Evolutionary conservation across 2,888 invertebrate species (phyloP).

Genomic region (Hartigia nigra): DNA sequence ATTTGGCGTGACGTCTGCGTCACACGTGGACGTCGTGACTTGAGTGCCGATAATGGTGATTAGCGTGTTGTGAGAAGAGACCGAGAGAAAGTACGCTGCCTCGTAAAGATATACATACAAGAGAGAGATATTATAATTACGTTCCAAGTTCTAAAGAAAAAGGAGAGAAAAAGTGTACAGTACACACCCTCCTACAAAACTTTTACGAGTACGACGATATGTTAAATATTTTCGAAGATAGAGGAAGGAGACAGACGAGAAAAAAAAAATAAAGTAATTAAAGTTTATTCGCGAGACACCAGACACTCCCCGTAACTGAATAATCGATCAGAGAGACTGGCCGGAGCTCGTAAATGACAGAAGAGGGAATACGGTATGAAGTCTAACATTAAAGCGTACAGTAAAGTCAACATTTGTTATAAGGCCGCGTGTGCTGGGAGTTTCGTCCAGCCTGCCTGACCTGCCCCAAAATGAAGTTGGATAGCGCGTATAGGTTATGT

Average conservation of each 20-base stretch:
- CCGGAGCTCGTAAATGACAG: background rate
- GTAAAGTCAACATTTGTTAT: background rate
- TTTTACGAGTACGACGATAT: background rate
- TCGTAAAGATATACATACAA: background rate
- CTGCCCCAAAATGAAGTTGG: slow-evolving; percentile 37
- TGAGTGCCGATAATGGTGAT: background rate
- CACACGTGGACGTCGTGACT: background rate
- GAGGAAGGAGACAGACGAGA: background rate
- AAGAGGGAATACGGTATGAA: background rate
- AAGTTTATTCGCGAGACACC: background rate
- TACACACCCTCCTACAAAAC: too few species aligned
- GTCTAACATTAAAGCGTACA: background rate
- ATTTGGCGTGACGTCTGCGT: background rate
- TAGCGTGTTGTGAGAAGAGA: background rate
- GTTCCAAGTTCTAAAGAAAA: background rate
- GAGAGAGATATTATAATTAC: background rate
- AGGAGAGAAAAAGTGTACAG: too few species aligned
- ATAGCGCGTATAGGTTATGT: slow-evolving; percentile 15
- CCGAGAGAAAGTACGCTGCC: background rate
- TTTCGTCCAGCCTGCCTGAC: slow-evolving; percentile 23
- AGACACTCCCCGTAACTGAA: background rate
- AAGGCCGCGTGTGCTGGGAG: background rate
- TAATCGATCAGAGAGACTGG: background rate
- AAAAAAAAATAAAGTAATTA: background rate
- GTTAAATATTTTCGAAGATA: background rate